Percentiles rank a stretch among this genome's conserved stretches.
Evolutionary conservation across 2,797 vertebrate species (phyloP).

Genomic region (Holocentrus rufus): DNA sequence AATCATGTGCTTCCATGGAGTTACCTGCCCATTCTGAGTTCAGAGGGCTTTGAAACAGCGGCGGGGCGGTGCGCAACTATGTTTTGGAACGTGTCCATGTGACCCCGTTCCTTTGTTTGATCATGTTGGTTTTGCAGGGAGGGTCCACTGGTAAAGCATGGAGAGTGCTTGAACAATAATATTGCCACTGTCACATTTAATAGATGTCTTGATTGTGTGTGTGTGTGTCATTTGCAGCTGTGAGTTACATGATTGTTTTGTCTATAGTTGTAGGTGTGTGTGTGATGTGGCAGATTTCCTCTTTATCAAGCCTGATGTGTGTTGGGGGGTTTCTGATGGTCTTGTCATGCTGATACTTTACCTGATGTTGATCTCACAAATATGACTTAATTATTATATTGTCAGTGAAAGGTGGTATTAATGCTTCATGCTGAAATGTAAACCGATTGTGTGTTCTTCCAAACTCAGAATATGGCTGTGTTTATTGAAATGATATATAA

Average conservation of each 20-base stretch:
- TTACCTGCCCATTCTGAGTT: constrained; percentile 75
- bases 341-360: neutral
- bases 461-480: neutral
- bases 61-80: constrained; percentile 62
- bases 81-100: constrained; percentile 75
- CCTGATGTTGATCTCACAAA: neutral
- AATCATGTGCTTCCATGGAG: constrained; percentile 76
- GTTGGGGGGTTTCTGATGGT: constrained; percentile 1
- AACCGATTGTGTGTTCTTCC: neutral
- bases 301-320: neutral
- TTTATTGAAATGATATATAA: no score
- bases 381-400: neutral
- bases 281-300: constrained; percentile 16
- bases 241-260: constrained; percentile 63
- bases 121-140: constrained; percentile 80
- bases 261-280: constrained; percentile 33
- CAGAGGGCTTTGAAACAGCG: constrained; percentile 68
- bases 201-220: constrained; percentile 63
- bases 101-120: constrained; percentile 75
- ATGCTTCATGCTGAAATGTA: neutral
- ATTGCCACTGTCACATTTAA: constrained; percentile 73
- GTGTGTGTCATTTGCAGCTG: constrained; percentile 63
- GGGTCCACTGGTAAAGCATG: constrained; percentile 75
- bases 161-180: constrained; percentile 74
- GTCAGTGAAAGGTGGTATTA: constrained; percentile 9